Conservation (phyloP, 1,140 invertebrate species). For the Nasonia giraulti region DNA sequence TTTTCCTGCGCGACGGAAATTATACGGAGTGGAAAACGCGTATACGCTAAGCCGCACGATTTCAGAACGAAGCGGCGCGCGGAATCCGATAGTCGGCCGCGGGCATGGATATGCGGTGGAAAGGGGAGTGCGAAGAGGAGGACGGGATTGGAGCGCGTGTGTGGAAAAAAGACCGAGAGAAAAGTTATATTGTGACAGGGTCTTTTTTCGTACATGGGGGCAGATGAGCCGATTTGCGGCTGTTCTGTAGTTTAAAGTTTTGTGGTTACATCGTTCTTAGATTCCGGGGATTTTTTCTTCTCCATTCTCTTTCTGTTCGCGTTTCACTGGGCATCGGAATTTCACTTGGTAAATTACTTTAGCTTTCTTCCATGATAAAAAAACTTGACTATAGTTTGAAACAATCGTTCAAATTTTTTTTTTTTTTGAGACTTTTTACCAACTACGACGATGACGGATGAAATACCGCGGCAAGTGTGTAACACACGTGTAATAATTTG, state of each 20-base stretch:
- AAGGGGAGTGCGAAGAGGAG: background rate
- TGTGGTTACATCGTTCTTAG: background rate
- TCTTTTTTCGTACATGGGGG: slow-evolving; percentile 26
- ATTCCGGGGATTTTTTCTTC: background rate
- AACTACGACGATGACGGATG: background rate
- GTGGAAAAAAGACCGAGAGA: slow-evolving; percentile 29
- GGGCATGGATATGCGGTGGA: background rate
- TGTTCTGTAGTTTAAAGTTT: slow-evolving; percentile 14
- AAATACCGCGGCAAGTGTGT: background rate
- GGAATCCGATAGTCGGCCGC: background rate
- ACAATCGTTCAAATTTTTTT: background rate
- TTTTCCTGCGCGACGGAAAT: background rate
- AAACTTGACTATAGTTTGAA: too few relatives aligned
- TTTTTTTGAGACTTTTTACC: background rate
- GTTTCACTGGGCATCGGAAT: too few relatives aligned
- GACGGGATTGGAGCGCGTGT: background rate
- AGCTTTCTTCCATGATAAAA: too few relatives aligned
- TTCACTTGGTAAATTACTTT: too few relatives aligned
- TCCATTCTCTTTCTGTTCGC: background rate
- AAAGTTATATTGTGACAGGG: slow-evolving; percentile 48
- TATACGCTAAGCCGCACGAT: background rate
- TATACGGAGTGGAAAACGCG: background rate
- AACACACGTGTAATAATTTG: background rate
- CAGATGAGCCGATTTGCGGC: slow-evolving; percentile 44
- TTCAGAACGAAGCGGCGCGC: background rate